Conservation (phyloP, 2,888 invertebrate genomes). For the Harpalus rufipes region DNA sequence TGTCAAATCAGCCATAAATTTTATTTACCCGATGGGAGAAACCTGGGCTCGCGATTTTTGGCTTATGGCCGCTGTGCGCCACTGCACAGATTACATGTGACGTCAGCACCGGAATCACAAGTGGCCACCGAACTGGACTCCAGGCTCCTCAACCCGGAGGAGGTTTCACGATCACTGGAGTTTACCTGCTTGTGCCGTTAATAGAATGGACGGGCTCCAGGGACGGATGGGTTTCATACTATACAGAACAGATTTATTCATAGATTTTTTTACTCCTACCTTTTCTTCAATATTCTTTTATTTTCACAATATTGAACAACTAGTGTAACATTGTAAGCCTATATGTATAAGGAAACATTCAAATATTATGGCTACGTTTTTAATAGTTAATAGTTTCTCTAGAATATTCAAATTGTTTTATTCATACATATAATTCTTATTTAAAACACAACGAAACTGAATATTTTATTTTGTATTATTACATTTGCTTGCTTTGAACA, state of each 20-base stretch:
- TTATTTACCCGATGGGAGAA: conserved; percentile 78
- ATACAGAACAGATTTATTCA: conserved; percentile 37
- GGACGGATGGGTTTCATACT: background rate
- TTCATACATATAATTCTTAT: no score
- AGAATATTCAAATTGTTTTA: no score
- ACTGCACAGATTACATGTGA: conserved; percentile 69
- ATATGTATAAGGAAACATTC: no score
- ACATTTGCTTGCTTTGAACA: no score
- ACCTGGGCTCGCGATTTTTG: conserved; percentile 73
- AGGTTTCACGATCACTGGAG: background rate
- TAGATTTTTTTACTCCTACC: conserved; percentile 4
- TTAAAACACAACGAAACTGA: no score
- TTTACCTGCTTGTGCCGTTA: conserved; percentile 24
- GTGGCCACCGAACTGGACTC: conserved; percentile 1
- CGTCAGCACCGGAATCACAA: conserved; percentile 64
- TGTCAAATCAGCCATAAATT: conserved; percentile 80
- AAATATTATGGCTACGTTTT: no score
- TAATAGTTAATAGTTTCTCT: no score
- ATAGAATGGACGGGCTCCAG: background rate
- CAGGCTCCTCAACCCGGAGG: background rate
- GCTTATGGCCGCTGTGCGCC: conserved; percentile 70
- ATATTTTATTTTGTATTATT: no score
- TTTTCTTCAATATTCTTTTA: background rate
- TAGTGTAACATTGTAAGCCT: no score
- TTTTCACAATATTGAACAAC: no score